Evolutionary conservation across 2,113 vertebrate genomes (phyloP).

Genomic region (Tauraco erythrolophus): DNA sequence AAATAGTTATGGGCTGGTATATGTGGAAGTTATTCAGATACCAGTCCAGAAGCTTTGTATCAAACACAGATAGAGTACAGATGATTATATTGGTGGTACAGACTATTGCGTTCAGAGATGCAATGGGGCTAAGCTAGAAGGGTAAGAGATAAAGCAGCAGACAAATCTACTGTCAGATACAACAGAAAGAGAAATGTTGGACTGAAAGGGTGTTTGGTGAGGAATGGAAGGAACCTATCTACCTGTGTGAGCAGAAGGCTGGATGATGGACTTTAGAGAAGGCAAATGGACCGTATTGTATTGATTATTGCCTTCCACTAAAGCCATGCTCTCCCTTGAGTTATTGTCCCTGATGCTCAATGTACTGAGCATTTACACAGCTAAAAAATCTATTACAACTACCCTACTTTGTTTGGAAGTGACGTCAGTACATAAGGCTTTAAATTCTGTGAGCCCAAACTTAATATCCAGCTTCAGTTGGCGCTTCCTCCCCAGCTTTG

Average conservation of each 20-base stretch:
- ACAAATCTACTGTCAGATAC: background rate
- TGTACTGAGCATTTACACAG: background rate
- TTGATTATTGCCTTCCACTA: background rate
- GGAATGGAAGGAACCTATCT: background rate
- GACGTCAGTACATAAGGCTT: background rate
- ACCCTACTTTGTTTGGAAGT: background rate
- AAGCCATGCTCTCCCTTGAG: background rate
- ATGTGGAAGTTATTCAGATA: background rate
- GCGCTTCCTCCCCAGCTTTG: background rate
- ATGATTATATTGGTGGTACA: background rate
- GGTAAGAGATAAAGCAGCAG: background rate
- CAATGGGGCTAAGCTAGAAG: background rate
- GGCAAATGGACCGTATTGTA: no score
- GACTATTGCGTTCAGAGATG: background rate
- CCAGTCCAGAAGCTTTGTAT: background rate
- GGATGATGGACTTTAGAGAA: background rate
- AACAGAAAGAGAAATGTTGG: background rate
- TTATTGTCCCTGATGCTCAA: background rate
- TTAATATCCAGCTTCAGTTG: background rate
- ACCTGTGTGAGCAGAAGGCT: background rate
- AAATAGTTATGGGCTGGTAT: background rate
- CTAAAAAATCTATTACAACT: background rate
- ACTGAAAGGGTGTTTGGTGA: background rate
- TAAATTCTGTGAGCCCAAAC: constrained; percentile 45
- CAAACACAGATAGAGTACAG: background rate